Conservation (phyloP, 2,888 invertebrate species). For the Xanthorhoe designata region DNA sequence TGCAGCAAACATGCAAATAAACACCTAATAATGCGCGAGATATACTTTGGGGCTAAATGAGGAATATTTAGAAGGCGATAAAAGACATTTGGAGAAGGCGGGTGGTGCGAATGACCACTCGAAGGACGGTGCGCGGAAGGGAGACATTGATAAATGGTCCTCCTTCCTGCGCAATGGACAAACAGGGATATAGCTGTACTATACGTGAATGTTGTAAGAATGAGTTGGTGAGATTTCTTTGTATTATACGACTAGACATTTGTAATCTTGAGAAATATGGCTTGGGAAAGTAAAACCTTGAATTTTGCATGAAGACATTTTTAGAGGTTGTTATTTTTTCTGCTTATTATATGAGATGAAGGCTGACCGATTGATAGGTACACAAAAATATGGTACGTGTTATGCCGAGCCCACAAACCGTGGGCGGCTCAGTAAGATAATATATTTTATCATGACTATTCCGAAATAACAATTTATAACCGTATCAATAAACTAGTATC, state of each 20-base stretch:
- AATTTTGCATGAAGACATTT: neutral
- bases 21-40: constrained; percentile 38
- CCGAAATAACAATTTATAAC: too few relatives aligned
- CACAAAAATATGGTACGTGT: neutral
- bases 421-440: too few relatives aligned
- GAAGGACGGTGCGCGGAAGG: constrained; percentile 51
- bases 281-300: constrained; percentile 16
- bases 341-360: neutral
- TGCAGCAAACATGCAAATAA: constrained; percentile 35
- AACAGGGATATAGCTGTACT: constrained; percentile 41
- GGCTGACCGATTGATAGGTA: neutral
- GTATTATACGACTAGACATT: constrained; percentile 25
- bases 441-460: too few relatives aligned
- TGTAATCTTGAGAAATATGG: constrained; percentile 23
- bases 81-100: constrained; percentile 49
- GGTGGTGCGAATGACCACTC: constrained; percentile 55
- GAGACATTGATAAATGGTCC: constrained; percentile 57
- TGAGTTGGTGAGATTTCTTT: constrained; percentile 28
- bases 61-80: constrained; percentile 53
- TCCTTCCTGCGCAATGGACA: constrained; percentile 45
- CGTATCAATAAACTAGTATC: too few relatives aligned
- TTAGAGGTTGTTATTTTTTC: neutral
- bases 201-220: constrained; percentile 31
- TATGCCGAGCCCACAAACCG: neutral
- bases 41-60: constrained; percentile 46